A percentile compares a stretch with the other conserved stretches of the same genome.
phyloP scores from a whole-genome alignment of 2,888 invertebrate genomes.

The Orthosia incerta region DNA sequence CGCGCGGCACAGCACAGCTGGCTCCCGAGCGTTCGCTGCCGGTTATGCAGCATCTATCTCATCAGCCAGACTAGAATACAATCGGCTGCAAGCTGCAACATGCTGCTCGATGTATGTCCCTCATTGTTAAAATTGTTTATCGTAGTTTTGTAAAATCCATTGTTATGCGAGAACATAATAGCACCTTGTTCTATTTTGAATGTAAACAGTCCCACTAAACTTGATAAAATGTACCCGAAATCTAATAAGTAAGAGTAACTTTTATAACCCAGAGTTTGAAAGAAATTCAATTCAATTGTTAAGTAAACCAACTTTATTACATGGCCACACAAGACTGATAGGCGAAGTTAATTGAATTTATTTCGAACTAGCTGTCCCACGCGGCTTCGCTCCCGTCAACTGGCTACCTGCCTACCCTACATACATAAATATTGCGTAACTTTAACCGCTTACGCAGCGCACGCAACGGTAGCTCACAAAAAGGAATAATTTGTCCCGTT shows the following conservation, averaged over 20 bases:
- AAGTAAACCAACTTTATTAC: slow-evolving; percentile 50
- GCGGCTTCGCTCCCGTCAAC: no score
- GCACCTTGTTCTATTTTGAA: slow-evolving; percentile 4
- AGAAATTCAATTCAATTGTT: slow-evolving; percentile 51
- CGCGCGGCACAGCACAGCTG: slow-evolving; percentile 62
- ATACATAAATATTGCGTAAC: no score
- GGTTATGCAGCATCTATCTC: slow-evolving; percentile 42
- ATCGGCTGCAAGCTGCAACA: slow-evolving; percentile 20
- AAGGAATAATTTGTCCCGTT: no score
- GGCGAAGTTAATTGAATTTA: slow-evolving; percentile 59
- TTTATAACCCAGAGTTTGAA: slow-evolving; percentile 19
- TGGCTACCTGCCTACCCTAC: no score
- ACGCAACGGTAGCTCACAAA: no score
- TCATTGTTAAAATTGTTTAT: slow-evolving; percentile 42
- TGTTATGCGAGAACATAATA: slow-evolving; percentile 13
- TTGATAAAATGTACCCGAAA: slow-evolving; percentile 28
- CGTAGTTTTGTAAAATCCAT: slow-evolving; percentile 15
- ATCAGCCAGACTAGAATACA: slow-evolving; percentile 25
- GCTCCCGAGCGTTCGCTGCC: slow-evolving; percentile 46
- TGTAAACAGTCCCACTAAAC: slow-evolving; percentile 4
- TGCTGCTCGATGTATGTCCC: slow-evolving; percentile 20
- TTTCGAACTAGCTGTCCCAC: no score
- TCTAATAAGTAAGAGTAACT: slow-evolving; percentile 6
- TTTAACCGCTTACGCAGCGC: no score
- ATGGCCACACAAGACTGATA: slow-evolving; percentile 51